Evolutionary conservation across 2,888 invertebrate genomes (phyloP), one percentile per base, ranked within the genome.

Genomic region (Lithophane socia): DNA sequence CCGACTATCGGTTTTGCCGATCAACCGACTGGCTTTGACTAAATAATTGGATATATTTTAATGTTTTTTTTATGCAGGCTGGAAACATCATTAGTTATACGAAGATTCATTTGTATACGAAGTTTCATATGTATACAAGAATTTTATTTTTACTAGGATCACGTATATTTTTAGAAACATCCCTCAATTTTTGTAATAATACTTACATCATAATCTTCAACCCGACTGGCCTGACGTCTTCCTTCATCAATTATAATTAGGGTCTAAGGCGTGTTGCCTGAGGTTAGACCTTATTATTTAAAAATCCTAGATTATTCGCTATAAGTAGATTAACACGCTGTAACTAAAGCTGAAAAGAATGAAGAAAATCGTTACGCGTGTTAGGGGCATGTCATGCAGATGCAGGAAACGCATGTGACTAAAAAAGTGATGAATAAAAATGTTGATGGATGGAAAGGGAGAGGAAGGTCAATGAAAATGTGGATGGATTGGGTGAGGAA

Each of bases 231-330:
- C 24, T 29, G 58, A 54, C 4, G 52, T 13, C 37, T 44, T 21
- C 66, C 37, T 44, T 21, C 66, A 66, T 79, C 52, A 60, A 66
- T 78, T 60, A 60, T 24, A 79, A 78, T 79, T 73, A 64, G 42
- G 42, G 56, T 49, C 58, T 66, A 18, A 47, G 29, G 21, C 18
- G 21, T 9, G 63, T n/a, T 70, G n/a, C n/a, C 42, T 42, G 44
- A 29, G n/a, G 49, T 61, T 64, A 24, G 49, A 54, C 4, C 18
- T 44, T 44, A 8, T 21, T 42, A 56, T 56, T 16, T 13, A 58
- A 58, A 52, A 52, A 44, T 21, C 4, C 2, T 21, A 60, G 44
- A 58, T 21, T 24, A 60, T 52, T 60, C 3, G 8, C 21, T 21
- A 29, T 77, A 47, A 44, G 4, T 56, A 21, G 0, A 70, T 56